Base-by-base conservation (phyloP, 2,797 vertebrate species). In the Xenopus petersii region DNA sequence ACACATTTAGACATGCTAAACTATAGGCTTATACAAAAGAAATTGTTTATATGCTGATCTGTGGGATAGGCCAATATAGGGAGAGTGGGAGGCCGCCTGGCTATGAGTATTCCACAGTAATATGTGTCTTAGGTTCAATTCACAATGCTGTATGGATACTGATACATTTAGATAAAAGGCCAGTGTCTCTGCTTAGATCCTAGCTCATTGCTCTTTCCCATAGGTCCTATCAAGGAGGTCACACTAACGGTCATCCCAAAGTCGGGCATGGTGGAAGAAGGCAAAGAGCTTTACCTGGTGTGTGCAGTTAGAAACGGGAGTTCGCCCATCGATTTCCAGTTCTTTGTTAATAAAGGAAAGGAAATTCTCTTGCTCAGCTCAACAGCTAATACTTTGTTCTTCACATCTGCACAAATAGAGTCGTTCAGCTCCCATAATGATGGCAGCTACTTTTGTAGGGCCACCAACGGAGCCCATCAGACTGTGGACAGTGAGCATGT, bases 381-480 rank as follows among this genome's bases (percentile, higher is more conserved):
- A 33, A 77, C 0, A 7, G 59, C 0, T 0, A 82, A 10, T 0
- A 21, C 1, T 21, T 21, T 21, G 21, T 21, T 2, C 77, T 80
- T 69, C 66, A 8, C 78, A 0, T 0, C 70, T 1, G 7, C 21
- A 10, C 58, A 60, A 6, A 26, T 60, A 11, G 21, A 11, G 0
- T 10, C 77, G 0, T 84, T 86, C 62, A 87, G 74, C 55, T 87
- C 81, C 62, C 73, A 88, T 33, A 81, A 90, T 7, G 83, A 87
- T 0, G 91, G 91, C 2, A 78, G 66, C 0, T 93, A 92, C 64
- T 89, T 86, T n/a, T 93, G 91, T 15, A 30, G 49, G 0, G 91
- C 88, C 33, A 87, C 80, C 2, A 93, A 93, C 79, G 71, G 78
- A 81, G 91, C 88, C 68, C 85, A 71, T 0, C 0, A 5, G 4